Conservation (phyloP, 2,888 invertebrate species). For the Acholoe squamosa region DNA sequence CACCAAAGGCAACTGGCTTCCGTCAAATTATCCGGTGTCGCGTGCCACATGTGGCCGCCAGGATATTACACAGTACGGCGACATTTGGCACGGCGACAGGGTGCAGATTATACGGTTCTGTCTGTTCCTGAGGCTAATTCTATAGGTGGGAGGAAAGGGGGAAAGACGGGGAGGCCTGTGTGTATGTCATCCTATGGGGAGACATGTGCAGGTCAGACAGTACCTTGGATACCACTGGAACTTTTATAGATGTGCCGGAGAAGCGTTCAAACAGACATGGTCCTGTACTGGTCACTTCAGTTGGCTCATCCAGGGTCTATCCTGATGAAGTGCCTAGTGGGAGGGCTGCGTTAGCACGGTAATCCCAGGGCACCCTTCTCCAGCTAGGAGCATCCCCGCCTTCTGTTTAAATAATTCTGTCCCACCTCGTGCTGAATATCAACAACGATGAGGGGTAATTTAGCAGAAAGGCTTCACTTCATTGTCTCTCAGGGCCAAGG, state of each 20-base stretch:
- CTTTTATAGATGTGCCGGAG: not conserved
- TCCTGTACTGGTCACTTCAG: no score
- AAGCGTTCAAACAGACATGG: not conserved
- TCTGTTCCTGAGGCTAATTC: not conserved
- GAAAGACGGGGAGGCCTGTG: not conserved
- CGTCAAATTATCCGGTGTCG: constrained; percentile 27
- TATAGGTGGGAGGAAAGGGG: no score
- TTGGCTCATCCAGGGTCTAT: no score
- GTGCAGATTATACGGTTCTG: not conserved
- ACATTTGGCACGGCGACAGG: not conserved
- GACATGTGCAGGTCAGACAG: not conserved
- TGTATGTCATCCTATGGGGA: not conserved
- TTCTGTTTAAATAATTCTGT: not conserved
- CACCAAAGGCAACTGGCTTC: constrained; percentile 38
- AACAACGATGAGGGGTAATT: not conserved
- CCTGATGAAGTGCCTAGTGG: no score
- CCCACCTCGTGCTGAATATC: not conserved
- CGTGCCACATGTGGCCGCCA: not conserved
- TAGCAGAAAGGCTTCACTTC: not conserved
- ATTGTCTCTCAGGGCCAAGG: not conserved
- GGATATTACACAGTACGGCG: constrained; percentile 7
- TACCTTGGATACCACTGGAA: not conserved
- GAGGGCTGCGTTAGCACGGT: no score
- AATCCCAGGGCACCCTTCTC: not conserved
- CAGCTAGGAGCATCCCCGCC: not conserved